phyloP scores from a whole-genome alignment of 1,140 invertebrate genomes.

The Orussus abietinus region DNA sequence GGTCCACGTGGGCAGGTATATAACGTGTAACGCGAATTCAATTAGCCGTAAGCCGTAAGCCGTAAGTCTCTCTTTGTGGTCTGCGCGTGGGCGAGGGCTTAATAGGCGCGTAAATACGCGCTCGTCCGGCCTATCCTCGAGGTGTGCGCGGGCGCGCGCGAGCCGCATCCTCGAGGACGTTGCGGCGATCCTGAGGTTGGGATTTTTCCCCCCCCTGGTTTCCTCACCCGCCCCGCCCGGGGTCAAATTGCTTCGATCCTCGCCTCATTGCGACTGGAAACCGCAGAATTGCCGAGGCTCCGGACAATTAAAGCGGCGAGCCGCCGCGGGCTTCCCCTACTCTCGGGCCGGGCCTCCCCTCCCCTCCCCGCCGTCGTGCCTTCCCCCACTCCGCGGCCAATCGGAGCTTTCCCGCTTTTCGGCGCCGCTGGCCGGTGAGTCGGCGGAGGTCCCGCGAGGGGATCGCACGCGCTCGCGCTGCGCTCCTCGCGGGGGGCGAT shows the following conservation, averaged over 20 bases:
- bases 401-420: too few species aligned
- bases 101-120: too few species aligned
- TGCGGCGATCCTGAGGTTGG: constrained; percentile 16
- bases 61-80: constrained; percentile 31
- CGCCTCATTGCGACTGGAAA: constrained; percentile 31
- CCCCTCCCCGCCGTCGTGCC: too few species aligned
- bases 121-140: too few species aligned
- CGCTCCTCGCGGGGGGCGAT: too few species aligned
- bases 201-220: constrained; percentile 7
- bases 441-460: too few species aligned
- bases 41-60: constrained; percentile 24
- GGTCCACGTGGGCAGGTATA: too few species aligned
- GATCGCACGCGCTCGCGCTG: too few species aligned
- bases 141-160: not conserved
- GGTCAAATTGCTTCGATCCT: constrained; percentile 34
- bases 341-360: too few species aligned
- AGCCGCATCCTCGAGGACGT: constrained; percentile 1
- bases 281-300: constrained; percentile 29
- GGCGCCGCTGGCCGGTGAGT: too few species aligned
- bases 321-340: too few species aligned
- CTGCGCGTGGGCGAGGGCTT: constrained; percentile 26
- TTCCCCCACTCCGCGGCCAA: too few species aligned
- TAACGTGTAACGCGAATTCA: constrained; percentile 23
- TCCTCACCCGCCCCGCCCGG: constrained; percentile 8
- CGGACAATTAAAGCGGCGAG: constrained; percentile 27